Percentiles rank a stretch among this genome's conserved stretches.
phyloP scores from a whole-genome alignment of 2,113 vertebrate species.

The Dissostichus mawsoni region DNA sequence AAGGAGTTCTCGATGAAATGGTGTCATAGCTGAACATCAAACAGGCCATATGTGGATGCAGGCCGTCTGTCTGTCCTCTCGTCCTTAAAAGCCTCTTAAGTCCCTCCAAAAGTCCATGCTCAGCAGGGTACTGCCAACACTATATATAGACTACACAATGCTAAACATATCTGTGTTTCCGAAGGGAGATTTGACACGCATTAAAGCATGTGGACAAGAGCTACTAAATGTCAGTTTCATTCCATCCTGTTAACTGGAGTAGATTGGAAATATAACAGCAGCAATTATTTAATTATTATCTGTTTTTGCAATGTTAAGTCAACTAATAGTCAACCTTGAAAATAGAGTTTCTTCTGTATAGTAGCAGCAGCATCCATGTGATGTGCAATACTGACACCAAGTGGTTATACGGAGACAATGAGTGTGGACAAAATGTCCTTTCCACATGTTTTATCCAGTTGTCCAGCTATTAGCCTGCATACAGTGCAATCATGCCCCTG shows the following conservation, averaged over 20 bases:
- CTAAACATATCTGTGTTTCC: constrained; percentile 50
- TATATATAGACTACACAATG: constrained; percentile 51
- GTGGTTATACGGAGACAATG: constrained; percentile 57
- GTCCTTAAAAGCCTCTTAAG: constrained; percentile 51
- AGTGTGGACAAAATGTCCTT: background rate
- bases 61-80: constrained; percentile 67
- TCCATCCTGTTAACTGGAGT: constrained; percentile 27
- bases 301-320: constrained; percentile 9
- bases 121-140: constrained; percentile 47
- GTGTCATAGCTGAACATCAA: constrained; percentile 62
- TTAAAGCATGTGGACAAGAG: background rate
- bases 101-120: constrained; percentile 46
- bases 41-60: constrained; percentile 70
- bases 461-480: background rate
- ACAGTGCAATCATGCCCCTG: background rate
- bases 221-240: constrained; percentile 19
- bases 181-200: constrained; percentile 28
- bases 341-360: background rate
- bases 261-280: constrained; percentile 21
- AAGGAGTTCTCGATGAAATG: constrained; percentile 56
- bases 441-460: background rate
- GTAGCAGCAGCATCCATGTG: background rate
- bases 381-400: constrained; percentile 76
- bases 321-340: constrained; percentile 16
- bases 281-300: constrained; percentile 20